phyloP scores from a whole-genome alignment of 2,113 vertebrate species.

The Leuciscus idus region DNA sequence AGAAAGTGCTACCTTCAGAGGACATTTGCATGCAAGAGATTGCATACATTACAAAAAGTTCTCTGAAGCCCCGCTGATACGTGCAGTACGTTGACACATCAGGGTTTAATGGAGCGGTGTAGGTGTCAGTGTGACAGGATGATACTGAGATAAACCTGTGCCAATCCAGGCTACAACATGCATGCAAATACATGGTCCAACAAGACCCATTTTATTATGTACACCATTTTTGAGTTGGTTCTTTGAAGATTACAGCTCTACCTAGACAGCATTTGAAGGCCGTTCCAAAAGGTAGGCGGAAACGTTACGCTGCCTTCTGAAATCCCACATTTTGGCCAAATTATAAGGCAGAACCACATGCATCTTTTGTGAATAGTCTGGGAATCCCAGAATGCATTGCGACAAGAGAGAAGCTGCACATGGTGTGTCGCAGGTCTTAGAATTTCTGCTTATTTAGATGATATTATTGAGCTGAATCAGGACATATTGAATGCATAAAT shows the following conservation, averaged over 20 bases:
- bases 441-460: background rate
- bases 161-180: background rate
- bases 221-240: background rate
- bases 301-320: background rate
- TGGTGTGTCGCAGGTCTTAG: background rate
- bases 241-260: conserved; percentile 8
- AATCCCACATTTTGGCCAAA: background rate
- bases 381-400: background rate
- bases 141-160: conserved; percentile 9
- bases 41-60: conserved; percentile 39
- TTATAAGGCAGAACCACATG: background rate
- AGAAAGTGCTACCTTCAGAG: conserved; percentile 16
- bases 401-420: background rate
- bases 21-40: conserved; percentile 21
- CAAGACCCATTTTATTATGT: background rate
- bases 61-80: background rate
- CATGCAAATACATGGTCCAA: background rate
- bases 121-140: conserved; percentile 11
- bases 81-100: background rate
- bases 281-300: conserved; percentile 22
- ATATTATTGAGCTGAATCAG: background rate
- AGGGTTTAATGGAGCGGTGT: conserved; percentile 5
- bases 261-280: conserved; percentile 19
- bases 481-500: background rate
- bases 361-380: background rate